Base-by-base conservation (phyloP, 2,888 invertebrate species). In the Ametastegia equiseti region DNA sequence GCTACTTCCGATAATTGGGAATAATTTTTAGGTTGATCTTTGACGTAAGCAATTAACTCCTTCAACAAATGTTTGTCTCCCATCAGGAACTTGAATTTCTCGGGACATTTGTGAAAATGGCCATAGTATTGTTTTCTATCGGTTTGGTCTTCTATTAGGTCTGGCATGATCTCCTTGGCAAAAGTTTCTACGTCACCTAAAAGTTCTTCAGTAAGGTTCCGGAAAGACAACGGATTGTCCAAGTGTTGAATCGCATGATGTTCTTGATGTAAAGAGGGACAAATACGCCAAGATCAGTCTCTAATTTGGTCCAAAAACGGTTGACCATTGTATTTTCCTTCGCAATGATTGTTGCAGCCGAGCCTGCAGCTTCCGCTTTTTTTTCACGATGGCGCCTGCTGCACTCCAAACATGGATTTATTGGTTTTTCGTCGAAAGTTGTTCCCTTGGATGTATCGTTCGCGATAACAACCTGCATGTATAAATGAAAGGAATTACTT, bases 181-280 rank as follows among this genome's bases (percentile, higher is more conserved):
- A 82, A 82, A 60, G n/a, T 60, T 71, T 82, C 79, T 75, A 82
- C 13, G 30, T 71, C 82, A 23, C 19, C 42, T 5, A 82, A 50
- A 23, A 67, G 36, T 71, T 78, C 42, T 7, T 47, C 78, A 4
- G 80, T 33, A 60, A 82, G 71, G 60, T 63, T 60, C 11, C 82
- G 60, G 33, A 82, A 82, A 63, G 79, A 39, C 50, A 82, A n/a
- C 42, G 77, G 80, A 47, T 63, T 81, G 5, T 77, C 45, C 54
- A 50, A 82, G 39, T 81, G 39, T 82, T 81, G 23, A 82, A 81
- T 6, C 73, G 78, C 54, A 82, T 50, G 65, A 82, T 82, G 63
- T 82, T 81, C 67, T 82, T 82, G 13, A 82, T 19, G 30, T 82
- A 79, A 9, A 50, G 39, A 13, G 71, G 82, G 33, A 82, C 71